Evolutionary conservation across 2,888 invertebrate species (phyloP), one percentile per base, ranked within the genome.

Genomic region (Dolomedes plantarius): DNA sequence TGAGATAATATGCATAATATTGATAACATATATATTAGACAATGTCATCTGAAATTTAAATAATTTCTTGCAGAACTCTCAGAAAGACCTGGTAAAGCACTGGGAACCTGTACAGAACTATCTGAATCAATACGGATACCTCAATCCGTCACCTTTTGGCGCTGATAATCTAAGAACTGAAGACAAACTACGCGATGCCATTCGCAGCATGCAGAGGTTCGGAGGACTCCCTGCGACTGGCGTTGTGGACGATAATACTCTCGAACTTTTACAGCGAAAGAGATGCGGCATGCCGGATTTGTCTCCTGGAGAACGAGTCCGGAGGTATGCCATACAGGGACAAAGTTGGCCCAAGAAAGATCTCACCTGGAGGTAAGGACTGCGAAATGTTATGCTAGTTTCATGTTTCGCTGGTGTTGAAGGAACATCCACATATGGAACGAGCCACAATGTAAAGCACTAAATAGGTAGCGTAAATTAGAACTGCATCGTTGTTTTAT

Each of bases 321-420:
- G 95, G 91, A 93, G 97, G 89, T 98, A 95, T 92, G 94, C 95
- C 27, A 93, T 96, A 75, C 96, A 97, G 90, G 97, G 97, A 31
- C 94, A 95, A 90, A 95, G 95, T 91, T 98, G 98, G 98, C 93
- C 94, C 89, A 94, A 96, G 92, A 95, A 94, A 89, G 95, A 96
- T 92, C 93, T 98, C 90, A 98, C 97, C 88, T 98, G 97, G 97
- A 97, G 97, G 97, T 98, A 92, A 94, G 95, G n/a, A n/a, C n/a
- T n/a, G n/a, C n/a, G n/a, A n/a, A n/a, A n/a, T n/a, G n/a, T n/a
- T n/a, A n/a, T n/a, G n/a, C n/a, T n/a, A n/a, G n/a, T n/a, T n/a
- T n/a, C n/a, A n/a, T n/a, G n/a, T n/a, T n/a, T n/a, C n/a, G n/a
- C n/a, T n/a, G n/a, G n/a, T n/a, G n/a, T n/a, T n/a, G n/a, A n/a